These are phyloP conservation scores for Conus canariensis DNA, from an alignment of 2,888 invertebrate genomes.

Conservation along the genomic window DNA sequence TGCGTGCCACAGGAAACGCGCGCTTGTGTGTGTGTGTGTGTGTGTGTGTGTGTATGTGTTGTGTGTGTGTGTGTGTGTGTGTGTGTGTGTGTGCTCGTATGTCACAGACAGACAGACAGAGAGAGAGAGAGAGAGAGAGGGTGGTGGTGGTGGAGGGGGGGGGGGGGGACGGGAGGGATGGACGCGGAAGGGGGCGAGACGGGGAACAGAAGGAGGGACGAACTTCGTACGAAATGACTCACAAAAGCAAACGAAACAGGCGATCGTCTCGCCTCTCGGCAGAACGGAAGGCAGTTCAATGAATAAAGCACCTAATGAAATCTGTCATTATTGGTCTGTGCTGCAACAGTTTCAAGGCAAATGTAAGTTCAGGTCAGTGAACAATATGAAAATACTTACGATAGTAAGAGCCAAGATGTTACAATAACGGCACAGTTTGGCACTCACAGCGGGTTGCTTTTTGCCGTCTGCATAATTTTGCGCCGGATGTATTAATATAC, in stretches of 20 bases:
- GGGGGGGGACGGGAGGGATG: background rate
- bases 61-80: conserved; percentile 18
- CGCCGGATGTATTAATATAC: background rate
- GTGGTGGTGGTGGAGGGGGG: background rate
- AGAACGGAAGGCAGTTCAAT: too few species aligned
- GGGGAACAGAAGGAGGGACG: background rate
- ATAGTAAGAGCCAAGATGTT: too few species aligned
- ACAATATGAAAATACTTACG: too few species aligned
- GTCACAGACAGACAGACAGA: background rate
- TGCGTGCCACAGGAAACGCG: background rate
- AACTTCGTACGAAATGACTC: too few species aligned
- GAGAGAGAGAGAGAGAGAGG: conserved; percentile 25
- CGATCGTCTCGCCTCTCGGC: too few species aligned
- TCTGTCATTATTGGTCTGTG: too few species aligned
- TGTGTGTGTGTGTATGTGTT: conserved; percentile 12
- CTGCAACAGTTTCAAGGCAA: too few species aligned
- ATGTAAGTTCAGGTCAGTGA: too few species aligned
- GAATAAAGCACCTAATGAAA: too few species aligned
- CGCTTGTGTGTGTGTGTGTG: conserved; percentile 7
- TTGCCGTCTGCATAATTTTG: conserved; percentile 33
- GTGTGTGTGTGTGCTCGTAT: background rate
- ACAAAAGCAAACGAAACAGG: too few species aligned
- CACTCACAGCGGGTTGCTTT: background rate
- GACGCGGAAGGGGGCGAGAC: background rate
- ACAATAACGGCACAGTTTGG: too few species aligned